Percentiles rank a stretch among this genome's conserved stretches.
These are phyloP conservation scores for Trachymyrmex cornetzi DNA, from an alignment of 1,140 invertebrate species.

Conservation along the genomic window DNA sequence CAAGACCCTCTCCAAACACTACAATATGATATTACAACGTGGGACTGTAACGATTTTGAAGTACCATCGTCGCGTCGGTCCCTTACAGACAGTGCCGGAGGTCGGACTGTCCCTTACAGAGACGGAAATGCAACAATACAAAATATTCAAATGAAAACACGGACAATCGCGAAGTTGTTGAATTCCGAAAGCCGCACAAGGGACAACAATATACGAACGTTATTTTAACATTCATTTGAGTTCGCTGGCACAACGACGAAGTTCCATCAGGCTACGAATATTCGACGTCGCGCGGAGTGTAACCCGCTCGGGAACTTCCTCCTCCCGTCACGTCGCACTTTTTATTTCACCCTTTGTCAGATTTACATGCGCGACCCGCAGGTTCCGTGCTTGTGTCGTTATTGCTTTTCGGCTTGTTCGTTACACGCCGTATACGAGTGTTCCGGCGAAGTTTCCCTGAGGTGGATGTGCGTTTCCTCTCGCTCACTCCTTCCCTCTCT, in stretches of 20 bases:
- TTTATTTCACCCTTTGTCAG: conserved; percentile 52
- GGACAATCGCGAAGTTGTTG: conserved; percentile 35
- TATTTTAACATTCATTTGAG: conserved; percentile 63
- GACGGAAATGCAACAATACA: background rate
- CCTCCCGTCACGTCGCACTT: conserved; percentile 1
- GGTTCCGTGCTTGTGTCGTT: conserved; percentile 44
- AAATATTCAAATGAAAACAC: conserved; percentile 35
- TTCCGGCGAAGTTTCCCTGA: conserved; percentile 32
- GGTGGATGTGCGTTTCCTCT: conserved; percentile 8
- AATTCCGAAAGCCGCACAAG: conserved; percentile 2
- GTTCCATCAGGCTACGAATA: conserved; percentile 14
- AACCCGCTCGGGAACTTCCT: conserved; percentile 52
- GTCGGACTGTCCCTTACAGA: conserved; percentile 3
- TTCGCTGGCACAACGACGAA: conserved; percentile 29
- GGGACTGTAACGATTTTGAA: background rate
- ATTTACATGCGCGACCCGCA: conserved; percentile 56
- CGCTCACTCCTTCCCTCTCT: background rate
- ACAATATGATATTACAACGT: background rate
- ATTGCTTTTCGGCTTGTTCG: conserved; percentile 60
- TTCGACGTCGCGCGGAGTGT: conserved; percentile 20
- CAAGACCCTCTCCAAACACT: background rate
- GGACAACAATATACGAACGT: conserved; percentile 28
- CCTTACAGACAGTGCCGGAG: background rate
- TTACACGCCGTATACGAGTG: conserved; percentile 39
- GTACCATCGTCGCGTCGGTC: background rate